These are phyloP conservation scores for Dysmachus trigonus DNA, from an alignment of 2,888 invertebrate species.

Conservation along the genomic window DNA sequence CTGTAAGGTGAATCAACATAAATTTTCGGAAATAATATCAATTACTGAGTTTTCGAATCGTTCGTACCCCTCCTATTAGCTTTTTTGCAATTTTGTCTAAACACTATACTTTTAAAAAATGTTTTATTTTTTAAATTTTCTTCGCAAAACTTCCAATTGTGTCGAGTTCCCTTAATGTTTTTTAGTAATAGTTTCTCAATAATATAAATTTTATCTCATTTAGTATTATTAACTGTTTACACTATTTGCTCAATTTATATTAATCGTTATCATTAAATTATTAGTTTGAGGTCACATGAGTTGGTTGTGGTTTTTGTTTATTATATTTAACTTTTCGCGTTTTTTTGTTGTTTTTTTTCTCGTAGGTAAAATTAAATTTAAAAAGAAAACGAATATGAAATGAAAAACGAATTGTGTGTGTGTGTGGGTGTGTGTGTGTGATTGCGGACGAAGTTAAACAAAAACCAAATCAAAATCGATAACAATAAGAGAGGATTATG, in stretches of 20 bases:
- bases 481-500: conserved; percentile 12
- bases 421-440: not conserved
- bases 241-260: conserved; percentile 53
- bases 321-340: conserved; percentile 51
- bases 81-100: not conserved
- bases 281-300: conserved; percentile 65
- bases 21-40: no score
- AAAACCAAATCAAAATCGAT: conserved; percentile 29
- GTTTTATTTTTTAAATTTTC: not conserved
- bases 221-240: conserved; percentile 50
- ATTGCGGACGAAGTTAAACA: conserved; percentile 14
- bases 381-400: not conserved
- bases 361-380: not conserved
- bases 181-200: conserved; percentile 25
- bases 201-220: conserved; percentile 44
- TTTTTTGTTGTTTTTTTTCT: conserved; percentile 7
- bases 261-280: conserved; percentile 51
- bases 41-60: not conserved
- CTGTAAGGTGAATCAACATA: no score
- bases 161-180: not conserved
- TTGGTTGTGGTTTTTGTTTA: conserved; percentile 62
- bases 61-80: not conserved
- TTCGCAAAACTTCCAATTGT: not conserved
- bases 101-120: not conserved
- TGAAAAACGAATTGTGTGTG: not conserved